Conservation (phyloP, 2,797 vertebrate genomes). For the Antrozous pallidus region DNA sequence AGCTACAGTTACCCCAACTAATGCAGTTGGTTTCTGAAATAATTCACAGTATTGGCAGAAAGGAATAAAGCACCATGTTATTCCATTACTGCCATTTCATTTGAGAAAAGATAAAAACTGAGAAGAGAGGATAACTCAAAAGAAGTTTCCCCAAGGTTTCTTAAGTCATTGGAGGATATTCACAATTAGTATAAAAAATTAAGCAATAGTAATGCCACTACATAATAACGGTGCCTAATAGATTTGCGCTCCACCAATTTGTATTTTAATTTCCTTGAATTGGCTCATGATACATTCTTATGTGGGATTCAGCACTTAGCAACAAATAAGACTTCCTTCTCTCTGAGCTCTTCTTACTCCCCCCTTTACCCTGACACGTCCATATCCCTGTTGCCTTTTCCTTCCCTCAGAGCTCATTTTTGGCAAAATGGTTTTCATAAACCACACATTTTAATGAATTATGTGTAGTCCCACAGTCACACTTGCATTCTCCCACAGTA, state of each 20-base stretch:
- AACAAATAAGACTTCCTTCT: constrained; percentile 13
- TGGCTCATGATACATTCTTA: constrained; percentile 65
- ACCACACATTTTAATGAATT: constrained; percentile 69
- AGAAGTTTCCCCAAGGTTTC: constrained; percentile 30
- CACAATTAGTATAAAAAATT: constrained; percentile 49
- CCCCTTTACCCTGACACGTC: neutral
- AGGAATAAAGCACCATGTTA: neutral
- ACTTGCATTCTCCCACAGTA: constrained; percentile 26
- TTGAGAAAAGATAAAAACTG: neutral
- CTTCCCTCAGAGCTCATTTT: constrained; percentile 55
- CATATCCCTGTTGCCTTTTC: constrained; percentile 56
- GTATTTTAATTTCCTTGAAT: constrained; percentile 60
- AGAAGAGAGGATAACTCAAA: neutral
- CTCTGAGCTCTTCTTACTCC: constrained; percentile 20
- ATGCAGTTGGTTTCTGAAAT: neutral
- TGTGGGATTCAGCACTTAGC: constrained; percentile 67
- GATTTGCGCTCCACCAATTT: constrained; percentile 34
- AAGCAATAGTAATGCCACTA: neutral
- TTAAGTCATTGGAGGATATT: neutral
- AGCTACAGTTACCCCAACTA: neutral
- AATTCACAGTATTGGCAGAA: neutral
- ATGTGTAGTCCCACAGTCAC: constrained; percentile 50
- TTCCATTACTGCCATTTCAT: neutral
- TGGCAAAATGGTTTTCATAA: constrained; percentile 42
- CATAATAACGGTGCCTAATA: constrained; percentile 46